These are phyloP conservation scores for Onychorhynchus coronatus DNA, from an alignment of 2,113 vertebrate genomes.

Conservation along the genomic window DNA sequence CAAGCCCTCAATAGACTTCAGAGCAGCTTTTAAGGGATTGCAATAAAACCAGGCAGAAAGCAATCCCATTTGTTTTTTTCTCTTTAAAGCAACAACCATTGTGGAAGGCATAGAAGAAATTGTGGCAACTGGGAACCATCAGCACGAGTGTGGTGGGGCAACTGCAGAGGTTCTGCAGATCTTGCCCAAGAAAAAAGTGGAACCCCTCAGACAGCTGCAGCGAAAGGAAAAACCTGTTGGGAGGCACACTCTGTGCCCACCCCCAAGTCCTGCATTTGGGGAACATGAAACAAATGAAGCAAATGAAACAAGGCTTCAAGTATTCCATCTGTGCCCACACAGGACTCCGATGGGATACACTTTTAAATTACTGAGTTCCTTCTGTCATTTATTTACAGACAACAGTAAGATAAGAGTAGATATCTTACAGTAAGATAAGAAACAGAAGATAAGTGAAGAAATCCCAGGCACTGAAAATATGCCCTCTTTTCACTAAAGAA, in stretches of 20 bases:
- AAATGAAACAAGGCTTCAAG: neutral
- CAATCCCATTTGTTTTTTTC: neutral
- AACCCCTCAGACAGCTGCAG: neutral
- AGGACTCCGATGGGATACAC: fast-evolving
- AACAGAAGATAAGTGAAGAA: neutral
- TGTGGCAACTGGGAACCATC: neutral
- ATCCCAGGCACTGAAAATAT: neutral
- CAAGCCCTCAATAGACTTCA: neutral
- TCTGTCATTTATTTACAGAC: neutral
- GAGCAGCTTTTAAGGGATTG: neutral
- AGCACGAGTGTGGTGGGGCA: fast-evolving
- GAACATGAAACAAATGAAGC: neutral
- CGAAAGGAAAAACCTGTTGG: neutral
- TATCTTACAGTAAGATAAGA: neutral
- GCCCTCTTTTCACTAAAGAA: neutral
- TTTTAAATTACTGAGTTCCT: neutral
- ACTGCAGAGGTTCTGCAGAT: neutral
- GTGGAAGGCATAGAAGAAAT: neutral
- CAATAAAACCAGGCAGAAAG: neutral
- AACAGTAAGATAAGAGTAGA: neutral
- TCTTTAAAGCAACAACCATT: neutral
- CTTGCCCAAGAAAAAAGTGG: neutral
- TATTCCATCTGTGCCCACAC: neutral
- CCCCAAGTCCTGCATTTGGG: neutral
- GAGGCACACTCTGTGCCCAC: neutral